Base-by-base conservation (phyloP, 2,797 vertebrate species). In the Botia almorhae region DNA sequence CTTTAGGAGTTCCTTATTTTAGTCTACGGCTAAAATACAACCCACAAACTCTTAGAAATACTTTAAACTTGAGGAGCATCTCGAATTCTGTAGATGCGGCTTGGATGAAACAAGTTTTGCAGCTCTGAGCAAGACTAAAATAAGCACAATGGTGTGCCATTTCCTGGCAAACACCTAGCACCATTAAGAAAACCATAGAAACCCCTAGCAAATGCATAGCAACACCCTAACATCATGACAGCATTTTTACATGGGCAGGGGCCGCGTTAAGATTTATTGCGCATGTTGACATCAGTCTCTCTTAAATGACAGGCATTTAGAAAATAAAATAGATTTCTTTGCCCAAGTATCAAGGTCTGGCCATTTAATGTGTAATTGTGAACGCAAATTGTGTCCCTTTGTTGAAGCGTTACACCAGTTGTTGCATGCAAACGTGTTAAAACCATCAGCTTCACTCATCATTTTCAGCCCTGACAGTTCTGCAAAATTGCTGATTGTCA, bases 401-500 rank as follows among this genome's bases (percentile, higher is more conserved):
- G 56, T 76, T 60, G 16, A 33, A 29, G 17, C 82, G 64, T 3
- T 58, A 70, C 55, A 26, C 56, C 29, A 19, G 46, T 64, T 39
- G 70, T 29, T 1, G 2, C 17, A 43, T 33, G 69, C 36, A 0
- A 7, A 56, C 36, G 46, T 33, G 70, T 72, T 21, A 23, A 56
- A 43, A 36, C 8, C 53, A 80, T 64, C 63, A 39, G 36, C 75
- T 77, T 48, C 12, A 82, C 5, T 81, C 60, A 80, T 83, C 21
- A 13, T 55, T 72, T 74, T 73, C 36, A 68, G 48, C 26, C 46
- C 16, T 19, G 67, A 67, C 58, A 69, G 55, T 71, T 68, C 53
- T 63, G 82, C 23, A 10, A 29, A 7, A 56, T 88, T 84, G 76
- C 76, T 84, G 83, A 86, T 86, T 81, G 80, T 90, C 79, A 88